Evolutionary conservation across 2,888 invertebrate genomes (phyloP), one percentile per base, ranked within the genome.

Genomic region (Diaphora mendica): DNA sequence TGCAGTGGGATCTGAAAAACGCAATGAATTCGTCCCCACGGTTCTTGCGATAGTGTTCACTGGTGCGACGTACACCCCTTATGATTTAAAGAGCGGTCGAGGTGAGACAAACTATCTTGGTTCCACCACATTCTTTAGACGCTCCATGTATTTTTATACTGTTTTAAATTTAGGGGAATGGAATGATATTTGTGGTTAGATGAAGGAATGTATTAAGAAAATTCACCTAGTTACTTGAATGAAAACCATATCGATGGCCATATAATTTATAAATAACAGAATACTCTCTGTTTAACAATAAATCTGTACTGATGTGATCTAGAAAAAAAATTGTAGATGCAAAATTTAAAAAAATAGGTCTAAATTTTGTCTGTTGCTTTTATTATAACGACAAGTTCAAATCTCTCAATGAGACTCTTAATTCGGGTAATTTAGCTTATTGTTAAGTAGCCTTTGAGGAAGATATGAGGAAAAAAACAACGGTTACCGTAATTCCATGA

Each of bases 1-100:
- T 75, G 96, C 96, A 33, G 89, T 97, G 73, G 96, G 96, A 71
- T 95, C 96, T 71, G 97, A 97, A 88, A 97, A 97, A 90, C 94
- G 96, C 82, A 87, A 96, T 72, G 96, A 96, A 83, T 96, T 96
- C 85, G 86, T 95, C 69, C 90, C 96, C 67, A 93, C 96, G 23
- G 89, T 96, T 35, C 91, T 96, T 68, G 96, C 96, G 23, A 93
- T 96, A 39, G 91, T 96, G 81, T 96, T 92, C 77, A 87, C 91
- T 13, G 93, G 93, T 39, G 93, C 93, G 70, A 87, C 89, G 33
- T 92, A 90, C 81, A 92, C 91, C 44, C 89, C 91, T 71, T 88
- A 89, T 82, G 89, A 91, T 82, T 82, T 91, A 79, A 77, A 88
- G 66, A 86, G 87, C 79, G 92, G 91, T 44, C 89, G 87, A 90